Conservation (phyloP, 2,113 vertebrate genomes). For the Murina feae region DNA sequence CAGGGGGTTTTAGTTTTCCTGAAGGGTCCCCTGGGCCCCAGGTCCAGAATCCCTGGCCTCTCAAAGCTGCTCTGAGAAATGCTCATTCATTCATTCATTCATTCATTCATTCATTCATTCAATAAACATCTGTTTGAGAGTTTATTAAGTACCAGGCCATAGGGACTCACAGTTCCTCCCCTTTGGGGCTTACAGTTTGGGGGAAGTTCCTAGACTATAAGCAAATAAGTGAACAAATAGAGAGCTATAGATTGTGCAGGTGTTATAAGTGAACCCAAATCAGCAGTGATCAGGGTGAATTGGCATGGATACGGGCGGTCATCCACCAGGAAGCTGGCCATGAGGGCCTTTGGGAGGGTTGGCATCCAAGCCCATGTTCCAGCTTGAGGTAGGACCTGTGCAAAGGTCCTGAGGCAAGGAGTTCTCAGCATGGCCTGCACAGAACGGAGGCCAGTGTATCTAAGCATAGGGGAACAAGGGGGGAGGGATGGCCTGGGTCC, state of each 20-base stretch:
- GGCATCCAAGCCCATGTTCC: too few species aligned
- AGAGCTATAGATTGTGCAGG: accelerated
- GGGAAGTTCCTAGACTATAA: background rate
- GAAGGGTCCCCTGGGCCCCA: background rate
- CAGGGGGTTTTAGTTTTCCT: background rate
- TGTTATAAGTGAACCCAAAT: accelerated
- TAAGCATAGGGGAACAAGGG: too few species aligned
- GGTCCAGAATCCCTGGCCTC: background rate
- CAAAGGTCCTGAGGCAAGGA: background rate
- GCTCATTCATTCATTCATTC: background rate
- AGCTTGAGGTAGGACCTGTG: background rate
- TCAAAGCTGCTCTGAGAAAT: background rate
- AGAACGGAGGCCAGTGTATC: too few species aligned
- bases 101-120: background rate
- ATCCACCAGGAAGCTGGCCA: background rate
- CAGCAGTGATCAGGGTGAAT: accelerated
- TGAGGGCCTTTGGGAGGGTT: background rate
- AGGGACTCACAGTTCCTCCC: background rate
- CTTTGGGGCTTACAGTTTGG: background rate
- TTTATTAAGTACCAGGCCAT: background rate
- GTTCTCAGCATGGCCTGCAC: too few species aligned
- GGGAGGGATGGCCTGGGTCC: too few species aligned
- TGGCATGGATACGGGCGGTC: accelerated
- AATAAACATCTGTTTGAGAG: too few species aligned
- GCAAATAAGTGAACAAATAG: background rate